phyloP scores from a whole-genome alignment of 2,797 vertebrate species.

The Melanotaenia pygmaea region DNA sequence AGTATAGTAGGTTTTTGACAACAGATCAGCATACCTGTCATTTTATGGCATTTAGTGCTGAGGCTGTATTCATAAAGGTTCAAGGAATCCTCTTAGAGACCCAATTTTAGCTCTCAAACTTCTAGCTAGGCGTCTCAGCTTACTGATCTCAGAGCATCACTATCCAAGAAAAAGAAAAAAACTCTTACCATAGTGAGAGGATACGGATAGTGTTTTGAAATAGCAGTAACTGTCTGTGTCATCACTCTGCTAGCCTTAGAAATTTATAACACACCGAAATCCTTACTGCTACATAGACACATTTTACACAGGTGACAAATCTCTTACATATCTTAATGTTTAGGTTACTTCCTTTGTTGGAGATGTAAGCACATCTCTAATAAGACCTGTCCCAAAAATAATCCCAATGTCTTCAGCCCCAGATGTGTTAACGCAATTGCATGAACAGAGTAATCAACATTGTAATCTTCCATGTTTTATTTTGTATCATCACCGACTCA shows the following conservation, averaged over 20 bases:
- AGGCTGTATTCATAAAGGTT: not conserved
- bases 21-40: conserved; percentile 8
- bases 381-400: too few relatives aligned
- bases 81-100: not conserved
- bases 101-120: not conserved
- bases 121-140: not conserved
- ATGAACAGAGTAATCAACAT: conserved; percentile 31
- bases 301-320: too few relatives aligned
- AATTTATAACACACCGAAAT: too few relatives aligned
- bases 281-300: too few relatives aligned
- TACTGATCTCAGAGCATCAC: not conserved
- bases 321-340: too few relatives aligned
- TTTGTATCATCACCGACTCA: conserved; percentile 52
- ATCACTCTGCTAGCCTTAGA: too few relatives aligned
- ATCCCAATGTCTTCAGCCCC: not conserved
- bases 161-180: not conserved
- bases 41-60: conserved; percentile 9
- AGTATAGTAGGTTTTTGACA: not conserved
- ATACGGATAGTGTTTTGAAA: too few relatives aligned
- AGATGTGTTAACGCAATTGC: conserved; percentile 13
- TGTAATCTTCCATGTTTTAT: conserved; percentile 34
- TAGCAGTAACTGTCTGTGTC: too few relatives aligned
- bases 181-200: not conserved
- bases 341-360: too few relatives aligned
- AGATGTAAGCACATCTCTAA: too few relatives aligned